A percentile compares a stretch with the other conserved stretches of the same genome.
These are phyloP conservation scores for Forpus xanthops DNA, from an alignment of 2,797 vertebrate species.

Conservation along the genomic window DNA sequence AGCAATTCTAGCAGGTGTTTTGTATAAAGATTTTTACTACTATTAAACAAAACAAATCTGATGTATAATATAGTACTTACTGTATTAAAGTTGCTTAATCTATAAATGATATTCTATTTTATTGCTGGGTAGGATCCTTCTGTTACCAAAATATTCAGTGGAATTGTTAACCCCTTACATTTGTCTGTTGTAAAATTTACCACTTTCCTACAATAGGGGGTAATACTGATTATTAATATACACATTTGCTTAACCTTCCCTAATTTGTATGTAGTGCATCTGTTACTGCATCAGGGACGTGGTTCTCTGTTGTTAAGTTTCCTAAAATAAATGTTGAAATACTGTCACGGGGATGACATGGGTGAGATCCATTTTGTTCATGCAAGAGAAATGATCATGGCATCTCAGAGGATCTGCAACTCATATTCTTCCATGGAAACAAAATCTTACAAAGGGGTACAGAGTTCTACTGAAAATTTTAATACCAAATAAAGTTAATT, in stretches of 20 bases:
- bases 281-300: neutral
- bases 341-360: neutral
- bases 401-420: neutral
- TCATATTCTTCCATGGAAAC: neutral
- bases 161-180: neutral
- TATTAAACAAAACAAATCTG: neutral
- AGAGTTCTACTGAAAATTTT: neutral
- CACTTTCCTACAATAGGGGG: neutral
- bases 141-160: neutral
- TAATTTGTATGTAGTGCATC: neutral
- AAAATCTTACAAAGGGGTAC: neutral
- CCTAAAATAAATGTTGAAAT: slow-evolving; percentile 15
- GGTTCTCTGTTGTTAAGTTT: neutral
- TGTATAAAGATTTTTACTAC: neutral
- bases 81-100: neutral
- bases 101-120: neutral
- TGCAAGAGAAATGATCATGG: neutral
- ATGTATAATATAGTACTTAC: neutral
- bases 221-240: neutral
- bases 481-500: neutral
- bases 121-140: neutral
- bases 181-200: neutral
- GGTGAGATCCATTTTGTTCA: slow-evolving; percentile 1
- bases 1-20: neutral
- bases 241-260: neutral